phyloP scores from a whole-genome alignment of 2,888 invertebrate species.

The Rhorus exstirpatorius region DNA sequence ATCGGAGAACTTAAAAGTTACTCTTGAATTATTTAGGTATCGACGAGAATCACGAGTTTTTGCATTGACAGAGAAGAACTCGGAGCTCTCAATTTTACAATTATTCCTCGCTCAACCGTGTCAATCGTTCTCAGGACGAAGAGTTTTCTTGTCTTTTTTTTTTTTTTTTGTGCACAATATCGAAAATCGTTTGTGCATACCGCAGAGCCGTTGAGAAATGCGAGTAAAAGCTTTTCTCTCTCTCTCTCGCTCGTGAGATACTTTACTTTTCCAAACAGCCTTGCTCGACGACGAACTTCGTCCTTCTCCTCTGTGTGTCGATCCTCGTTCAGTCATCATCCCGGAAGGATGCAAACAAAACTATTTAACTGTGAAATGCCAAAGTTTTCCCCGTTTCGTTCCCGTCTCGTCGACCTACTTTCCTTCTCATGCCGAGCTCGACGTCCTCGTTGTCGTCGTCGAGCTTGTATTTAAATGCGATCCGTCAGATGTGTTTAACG shows the following conservation, averaged over 20 bases:
- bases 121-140: background rate
- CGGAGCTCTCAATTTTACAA: too few relatives aligned
- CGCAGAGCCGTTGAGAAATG: background rate
- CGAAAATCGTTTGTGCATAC: constrained; percentile 30
- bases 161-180: background rate
- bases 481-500: too few relatives aligned
- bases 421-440: constrained; percentile 41
- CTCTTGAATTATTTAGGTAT: background rate
- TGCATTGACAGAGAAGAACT: too few relatives aligned
- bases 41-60: too few relatives aligned
- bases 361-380: constrained; percentile 40
- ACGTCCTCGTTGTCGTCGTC: too few relatives aligned
- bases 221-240: background rate
- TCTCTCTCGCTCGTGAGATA: background rate
- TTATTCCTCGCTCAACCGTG: too few relatives aligned
- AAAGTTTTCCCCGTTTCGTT: background rate
- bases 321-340: too few relatives aligned
- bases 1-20: too few relatives aligned
- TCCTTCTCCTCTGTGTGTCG: constrained; percentile 1
- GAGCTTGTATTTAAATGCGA: too few relatives aligned
- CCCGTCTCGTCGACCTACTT: constrained; percentile 50
- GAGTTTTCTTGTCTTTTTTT: background rate
- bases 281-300: constrained; percentile 45
- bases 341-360: constrained; percentile 52
- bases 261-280: constrained; percentile 27